Conservation (phyloP, 2,888 invertebrate genomes). For the Sarcophaga caerulescens region DNA sequence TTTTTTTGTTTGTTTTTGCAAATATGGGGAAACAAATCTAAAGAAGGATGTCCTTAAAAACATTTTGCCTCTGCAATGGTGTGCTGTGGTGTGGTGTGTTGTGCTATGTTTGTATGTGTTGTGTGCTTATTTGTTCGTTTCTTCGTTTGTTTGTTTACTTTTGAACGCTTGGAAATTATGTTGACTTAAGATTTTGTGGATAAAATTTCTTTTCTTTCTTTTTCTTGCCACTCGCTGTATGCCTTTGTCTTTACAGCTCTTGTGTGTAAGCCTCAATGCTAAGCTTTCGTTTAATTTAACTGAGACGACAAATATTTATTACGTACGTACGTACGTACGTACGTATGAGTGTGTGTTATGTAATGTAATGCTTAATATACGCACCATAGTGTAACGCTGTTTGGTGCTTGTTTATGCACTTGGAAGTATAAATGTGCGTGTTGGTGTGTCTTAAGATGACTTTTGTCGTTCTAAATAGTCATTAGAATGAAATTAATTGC, state of each 20-base stretch:
- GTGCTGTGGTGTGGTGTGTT: no score
- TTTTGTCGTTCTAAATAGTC: conserved; percentile 66
- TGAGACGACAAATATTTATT: conserved; percentile 5
- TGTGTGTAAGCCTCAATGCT: background rate
- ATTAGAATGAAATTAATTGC: conserved; percentile 68
- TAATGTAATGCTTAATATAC: no score
- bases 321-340: conserved; percentile 8
- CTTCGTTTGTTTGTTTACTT: conserved; percentile 60
- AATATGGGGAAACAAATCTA: conserved; percentile 61
- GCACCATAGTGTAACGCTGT: conserved; percentile 11
- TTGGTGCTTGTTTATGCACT: conserved; percentile 27
- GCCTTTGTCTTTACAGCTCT: background rate
- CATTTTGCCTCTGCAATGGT: conserved; percentile 61
- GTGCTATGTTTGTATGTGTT: no score
- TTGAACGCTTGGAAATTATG: conserved; percentile 70
- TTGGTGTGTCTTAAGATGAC: conserved; percentile 46
- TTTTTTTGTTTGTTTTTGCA: conserved; percentile 33
- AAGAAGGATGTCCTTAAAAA: conserved; percentile 66
- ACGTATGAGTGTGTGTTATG: background rate
- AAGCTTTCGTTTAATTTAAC: no score
- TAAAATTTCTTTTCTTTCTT: conserved; percentile 32
- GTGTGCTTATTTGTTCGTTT: no score
- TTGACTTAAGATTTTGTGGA: conserved; percentile 70
- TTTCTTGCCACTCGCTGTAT: background rate
- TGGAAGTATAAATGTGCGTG: conserved; percentile 35